Conservation (phyloP, 2,797 vertebrate species). For the Chelon auratus region DNA sequence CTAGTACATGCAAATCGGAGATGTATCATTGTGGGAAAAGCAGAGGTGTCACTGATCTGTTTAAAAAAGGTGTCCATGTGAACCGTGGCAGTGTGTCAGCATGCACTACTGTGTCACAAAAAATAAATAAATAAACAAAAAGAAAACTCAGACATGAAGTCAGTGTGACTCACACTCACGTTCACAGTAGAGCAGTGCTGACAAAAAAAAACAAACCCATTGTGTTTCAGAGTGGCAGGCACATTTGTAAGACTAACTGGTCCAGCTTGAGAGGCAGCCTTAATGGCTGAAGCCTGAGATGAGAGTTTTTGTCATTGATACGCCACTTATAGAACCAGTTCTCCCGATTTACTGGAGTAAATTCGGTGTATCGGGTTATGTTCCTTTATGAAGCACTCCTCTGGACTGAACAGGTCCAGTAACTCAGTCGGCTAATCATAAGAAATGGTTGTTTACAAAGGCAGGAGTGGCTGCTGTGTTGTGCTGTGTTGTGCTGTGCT, state of each 20-base stretch:
- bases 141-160: background rate
- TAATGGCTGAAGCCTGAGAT: constrained; percentile 13
- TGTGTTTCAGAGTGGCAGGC: constrained; percentile 3
- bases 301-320: constrained; percentile 7
- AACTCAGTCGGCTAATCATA: constrained; percentile 15
- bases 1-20: background rate
- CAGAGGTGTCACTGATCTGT: background rate
- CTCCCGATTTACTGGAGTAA: constrained; percentile 13
- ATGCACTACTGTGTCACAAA: background rate
- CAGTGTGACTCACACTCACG: background rate
- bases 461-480: constrained; percentile 1
- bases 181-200: background rate
- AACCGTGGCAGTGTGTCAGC: background rate
- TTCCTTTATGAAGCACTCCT: constrained; percentile 18
- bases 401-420: constrained; percentile 15
- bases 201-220: background rate
- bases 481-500: constrained; percentile 5
- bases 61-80: background rate
- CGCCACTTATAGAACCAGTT: constrained; percentile 6
- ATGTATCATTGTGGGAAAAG: background rate
- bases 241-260: constrained; percentile 15
- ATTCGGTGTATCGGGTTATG: constrained; percentile 22
- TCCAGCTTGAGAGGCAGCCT: background rate
- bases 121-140: too few species aligned
- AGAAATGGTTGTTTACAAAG: constrained; percentile 49